Evolutionary conservation across 2,797 vertebrate genomes (phyloP), one percentile per base, ranked within the genome.

Genomic region (Spea hammondii): DNA sequence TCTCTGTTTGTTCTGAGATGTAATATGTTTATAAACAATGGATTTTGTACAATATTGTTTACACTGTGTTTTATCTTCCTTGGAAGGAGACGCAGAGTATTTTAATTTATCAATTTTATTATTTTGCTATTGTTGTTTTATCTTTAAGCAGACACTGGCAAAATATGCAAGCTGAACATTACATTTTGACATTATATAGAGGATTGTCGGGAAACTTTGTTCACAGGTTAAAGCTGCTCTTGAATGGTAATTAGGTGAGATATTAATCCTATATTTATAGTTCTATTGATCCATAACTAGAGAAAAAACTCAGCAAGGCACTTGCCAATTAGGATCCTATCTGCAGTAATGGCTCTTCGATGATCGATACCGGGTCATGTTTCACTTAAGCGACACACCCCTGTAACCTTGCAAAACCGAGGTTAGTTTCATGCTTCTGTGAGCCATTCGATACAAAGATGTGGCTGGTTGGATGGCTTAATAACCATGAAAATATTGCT

Each of bases 371-470:
- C 51, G 49, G 5, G 32, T 50, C 32, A 17, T 64, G 57, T 14
- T 48, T 62, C n/a, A 48, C 71, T 72, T 46, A 69, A 14, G 45
- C 32, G 51, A 14, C 13, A 53, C 44, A 32, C 7, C 60, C 48
- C 57, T 54, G 48, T 65, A 48, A 17, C 54, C 55, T 70, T 77
- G 47, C 32, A 55, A 65, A 57, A n/a, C 66, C 45, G 51, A 65
- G 76, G 57, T 49, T 70, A 62, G 67, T 70, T 77, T 70, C 48
- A 77, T 64, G 67, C 76, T 64, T 53, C 76, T 77, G 62, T 77
- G 66, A 77, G 69, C 69, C 62, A 70, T 70, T 51, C 62, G 66
- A 70, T 32, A 77, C 54, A 77, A 62, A 51, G 32, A 47, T 64
- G 66, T 45, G 44, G 48, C 44, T 66, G 51, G 73, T 75, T 54